These are phyloP conservation scores for Dryadula phaetusa DNA, from an alignment of 2,888 invertebrate genomes.

Conservation along the genomic window DNA sequence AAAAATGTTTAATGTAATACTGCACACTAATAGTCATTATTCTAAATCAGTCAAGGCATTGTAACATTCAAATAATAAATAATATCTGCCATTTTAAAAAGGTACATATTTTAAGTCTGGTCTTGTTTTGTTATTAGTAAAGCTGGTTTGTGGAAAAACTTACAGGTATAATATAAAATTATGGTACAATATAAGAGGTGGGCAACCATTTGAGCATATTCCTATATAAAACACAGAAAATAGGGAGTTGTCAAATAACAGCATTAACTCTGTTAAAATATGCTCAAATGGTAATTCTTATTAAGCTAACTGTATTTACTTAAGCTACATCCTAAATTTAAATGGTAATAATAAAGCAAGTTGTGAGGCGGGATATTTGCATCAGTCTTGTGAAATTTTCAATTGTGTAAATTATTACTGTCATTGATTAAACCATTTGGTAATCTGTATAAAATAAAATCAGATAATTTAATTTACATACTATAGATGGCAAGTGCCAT, in stretches of 20 bases:
- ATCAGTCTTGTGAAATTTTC: constrained; percentile 84
- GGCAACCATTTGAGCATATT: constrained; percentile 67
- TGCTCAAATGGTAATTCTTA: constrained; percentile 69
- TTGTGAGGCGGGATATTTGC: constrained; percentile 85
- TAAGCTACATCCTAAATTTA: constrained; percentile 79
- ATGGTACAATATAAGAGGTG: constrained; percentile 58
- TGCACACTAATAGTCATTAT: constrained; percentile 73
- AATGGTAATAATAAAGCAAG: constrained; percentile 85
- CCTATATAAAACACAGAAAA: constrained; percentile 36
- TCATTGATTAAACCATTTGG: constrained; percentile 78
- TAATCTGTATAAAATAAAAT: constrained; percentile 71
- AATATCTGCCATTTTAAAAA: constrained; percentile 55
- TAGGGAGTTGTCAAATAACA: constrained; percentile 12
- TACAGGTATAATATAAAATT: constrained; percentile 51
- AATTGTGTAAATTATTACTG: constrained; percentile 80
- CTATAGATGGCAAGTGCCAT: constrained; percentile 50
- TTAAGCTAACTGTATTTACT: constrained; percentile 64
- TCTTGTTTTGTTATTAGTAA: constrained; percentile 55
- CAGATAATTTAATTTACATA: constrained; percentile 46
- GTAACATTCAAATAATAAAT: constrained; percentile 65
- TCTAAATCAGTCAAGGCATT: constrained; percentile 81
- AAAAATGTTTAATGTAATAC: constrained; percentile 78
- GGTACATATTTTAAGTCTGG: constrained; percentile 55
- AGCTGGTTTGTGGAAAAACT: constrained; percentile 57
- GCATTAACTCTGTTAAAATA: constrained; percentile 49